Base-by-base conservation (phyloP, 2,797 vertebrate genomes). In the Streptopelia turtur region DNA sequence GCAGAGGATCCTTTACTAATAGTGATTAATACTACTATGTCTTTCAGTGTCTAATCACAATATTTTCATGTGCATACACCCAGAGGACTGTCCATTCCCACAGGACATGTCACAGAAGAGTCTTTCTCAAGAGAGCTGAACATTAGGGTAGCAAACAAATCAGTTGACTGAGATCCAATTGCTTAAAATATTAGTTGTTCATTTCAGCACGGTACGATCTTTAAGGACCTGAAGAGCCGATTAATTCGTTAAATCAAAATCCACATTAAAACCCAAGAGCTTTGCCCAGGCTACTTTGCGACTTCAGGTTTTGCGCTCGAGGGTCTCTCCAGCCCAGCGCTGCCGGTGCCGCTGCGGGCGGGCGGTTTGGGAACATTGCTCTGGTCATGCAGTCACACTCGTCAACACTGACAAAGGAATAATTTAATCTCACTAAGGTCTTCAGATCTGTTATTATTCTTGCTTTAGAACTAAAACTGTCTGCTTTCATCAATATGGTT, bases 171-270 rank as follows among this genome's bases (percentile, higher is more conserved):
- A 61, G 55, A 49, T 39, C 18, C 9, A 9, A 18, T 33, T 49
- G 41, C 37, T 69, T 82, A 63, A 91, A 76, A 30, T 57, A 39
- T 45, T 70, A 33, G 24, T 66, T 87, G 39, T 24, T 94, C 50
- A 43, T 81, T 52, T 84, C 80, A 72, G n/a, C 43, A 79, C 8
- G 5, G 27, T 31, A 31, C 11, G 56, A 0, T 37, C 59, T 82
- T 91, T 43, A 79, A 95, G 66, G 52, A 75, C 56, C 10, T 68
- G 68, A 69, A 79, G 15, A 89, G 24, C 8, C 27, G 25, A 79
- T 49, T 69, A 41, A 78, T 82, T 85, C 82, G 35, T 84, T 78
- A 77, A 76, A 57, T 43, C 31, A 81, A 87, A 97, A 77, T 60
- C n/a, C 57, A 31, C 53, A 66, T 52, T 88, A 83, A 65, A 81